A percentile compares a stretch with the other conserved stretches of the same genome.
These are phyloP conservation scores for Drosophila littoralis DNA, from an alignment of 1,140 invertebrate genomes.

Conservation along the genomic window DNA sequence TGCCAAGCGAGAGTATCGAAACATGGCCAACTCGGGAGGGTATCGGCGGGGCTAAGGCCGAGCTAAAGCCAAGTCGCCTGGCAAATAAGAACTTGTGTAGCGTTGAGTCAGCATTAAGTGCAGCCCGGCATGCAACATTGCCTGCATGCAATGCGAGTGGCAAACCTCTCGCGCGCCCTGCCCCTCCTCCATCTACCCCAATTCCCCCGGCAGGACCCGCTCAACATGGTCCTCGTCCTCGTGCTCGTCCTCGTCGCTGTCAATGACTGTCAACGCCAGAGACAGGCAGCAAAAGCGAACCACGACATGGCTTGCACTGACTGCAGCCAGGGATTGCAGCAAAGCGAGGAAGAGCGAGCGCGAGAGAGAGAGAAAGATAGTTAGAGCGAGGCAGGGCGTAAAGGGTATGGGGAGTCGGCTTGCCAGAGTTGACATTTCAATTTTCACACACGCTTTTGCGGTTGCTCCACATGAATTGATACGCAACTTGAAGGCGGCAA, in stretches of 20 bases:
- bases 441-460: conserved; percentile 75
- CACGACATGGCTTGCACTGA: conserved; percentile 43
- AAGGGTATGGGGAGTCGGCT: conserved; percentile 26
- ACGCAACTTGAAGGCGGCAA: conserved; percentile 39
- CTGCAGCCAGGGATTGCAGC: conserved; percentile 28
- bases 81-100: conserved; percentile 76
- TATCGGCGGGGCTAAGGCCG: background rate
- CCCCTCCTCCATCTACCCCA: background rate
- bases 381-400: background rate
- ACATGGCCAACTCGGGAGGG: conserved; percentile 25
- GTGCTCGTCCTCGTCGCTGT: conserved; percentile 47
- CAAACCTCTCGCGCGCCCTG: background rate
- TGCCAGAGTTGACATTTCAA: conserved; percentile 73
- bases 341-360: background rate
- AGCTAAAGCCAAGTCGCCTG: conserved; percentile 43
- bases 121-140: conserved; percentile 75
- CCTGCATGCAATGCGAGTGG: conserved; percentile 52
- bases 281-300: conserved; percentile 74
- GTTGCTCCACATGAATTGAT: conserved; percentile 35
- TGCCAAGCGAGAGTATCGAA: conserved; percentile 39
- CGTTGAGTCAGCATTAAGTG: conserved; percentile 78
- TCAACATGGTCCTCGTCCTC: conserved; percentile 14
- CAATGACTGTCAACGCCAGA: conserved; percentile 79
- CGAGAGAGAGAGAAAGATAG: background rate
- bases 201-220: background rate